phyloP scores from a whole-genome alignment of 2,113 vertebrate species.

The Todiramphus saurophagus region DNA sequence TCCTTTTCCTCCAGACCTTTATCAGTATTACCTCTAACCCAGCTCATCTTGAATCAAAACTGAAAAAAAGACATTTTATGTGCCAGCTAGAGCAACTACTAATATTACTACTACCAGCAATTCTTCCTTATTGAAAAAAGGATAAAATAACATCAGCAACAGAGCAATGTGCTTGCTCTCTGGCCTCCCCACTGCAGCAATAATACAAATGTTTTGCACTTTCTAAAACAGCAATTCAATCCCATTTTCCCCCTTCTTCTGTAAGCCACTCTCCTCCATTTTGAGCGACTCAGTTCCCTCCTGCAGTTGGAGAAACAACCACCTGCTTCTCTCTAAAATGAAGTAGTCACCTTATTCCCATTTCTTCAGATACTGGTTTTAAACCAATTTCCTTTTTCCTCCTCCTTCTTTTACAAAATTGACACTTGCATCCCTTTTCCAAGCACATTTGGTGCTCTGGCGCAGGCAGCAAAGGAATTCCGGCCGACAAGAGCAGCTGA shows the following conservation, averaged over 20 bases:
- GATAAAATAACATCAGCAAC: not conserved
- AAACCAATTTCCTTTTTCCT: not conserved
- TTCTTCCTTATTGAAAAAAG: not conserved
- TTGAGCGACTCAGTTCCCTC: not conserved
- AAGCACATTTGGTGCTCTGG: accelerated
- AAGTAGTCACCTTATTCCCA: not conserved
- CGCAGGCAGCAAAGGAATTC: not conserved
- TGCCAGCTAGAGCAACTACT: not conserved
- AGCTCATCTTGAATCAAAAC: not conserved
- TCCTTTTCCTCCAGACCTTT: not conserved
- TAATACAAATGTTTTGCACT: not conserved
- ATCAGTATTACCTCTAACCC: not conserved
- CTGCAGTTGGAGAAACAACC: not conserved
- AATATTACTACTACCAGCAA: not conserved
- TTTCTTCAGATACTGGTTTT: not conserved
- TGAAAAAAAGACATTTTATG: not conserved
- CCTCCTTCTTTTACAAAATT: not conserved
- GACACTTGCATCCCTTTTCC: not conserved
- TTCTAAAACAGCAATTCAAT: not conserved
- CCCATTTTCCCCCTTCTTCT: not conserved
- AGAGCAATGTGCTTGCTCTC: not conserved
- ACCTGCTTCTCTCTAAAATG: not conserved
- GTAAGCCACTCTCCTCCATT: not conserved
- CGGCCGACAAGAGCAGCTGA: not conserved
- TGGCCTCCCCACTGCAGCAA: not conserved